phyloP scores from a whole-genome alignment of 2,888 invertebrate species.

The Pilophorus perplexus region DNA sequence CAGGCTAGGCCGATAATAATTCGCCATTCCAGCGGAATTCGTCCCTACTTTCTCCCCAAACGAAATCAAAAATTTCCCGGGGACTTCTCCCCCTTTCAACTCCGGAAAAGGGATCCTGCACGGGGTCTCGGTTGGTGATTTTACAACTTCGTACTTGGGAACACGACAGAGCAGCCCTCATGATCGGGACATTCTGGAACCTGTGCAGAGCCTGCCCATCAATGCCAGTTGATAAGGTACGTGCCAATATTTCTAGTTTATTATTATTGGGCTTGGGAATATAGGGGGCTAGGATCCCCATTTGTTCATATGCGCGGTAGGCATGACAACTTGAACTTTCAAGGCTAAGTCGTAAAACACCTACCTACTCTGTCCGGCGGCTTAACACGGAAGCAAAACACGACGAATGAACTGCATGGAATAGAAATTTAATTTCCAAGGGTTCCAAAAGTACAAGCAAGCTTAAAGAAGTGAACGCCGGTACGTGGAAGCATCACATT shows the following conservation, averaged over 20 bases:
- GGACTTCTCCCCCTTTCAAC: not conserved
- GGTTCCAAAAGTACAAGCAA: too few species aligned
- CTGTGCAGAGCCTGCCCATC: constrained; percentile 94
- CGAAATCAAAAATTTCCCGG: constrained; percentile 21
- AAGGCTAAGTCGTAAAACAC: too few species aligned
- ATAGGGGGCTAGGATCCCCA: too few species aligned
- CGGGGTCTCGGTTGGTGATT: constrained; percentile 9
- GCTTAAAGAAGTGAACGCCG: too few species aligned
- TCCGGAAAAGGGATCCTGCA: not conserved
- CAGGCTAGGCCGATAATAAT: constrained; percentile 27
- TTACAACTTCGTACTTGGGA: constrained; percentile 17
- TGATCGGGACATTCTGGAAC: constrained; percentile 98
- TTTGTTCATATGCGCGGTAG: too few species aligned
- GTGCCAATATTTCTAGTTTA: not conserved
- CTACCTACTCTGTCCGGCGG: too few species aligned
- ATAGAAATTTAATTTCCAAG: too few species aligned
- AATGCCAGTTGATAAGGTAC: constrained; percentile 95
- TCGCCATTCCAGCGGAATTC: constrained; percentile 1
- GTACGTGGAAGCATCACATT: too few species aligned
- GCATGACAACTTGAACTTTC: too few species aligned
- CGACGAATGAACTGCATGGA: too few species aligned
- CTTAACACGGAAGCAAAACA: too few species aligned
- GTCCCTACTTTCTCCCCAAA: constrained; percentile 1
- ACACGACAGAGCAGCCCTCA: constrained; percentile 52
- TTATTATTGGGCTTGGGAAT: not conserved